A percentile compares a stretch with the other conserved stretches of the same genome.
phyloP scores from a whole-genome alignment of 2,888 invertebrate genomes.

The Drosophila paramelanica region DNA sequence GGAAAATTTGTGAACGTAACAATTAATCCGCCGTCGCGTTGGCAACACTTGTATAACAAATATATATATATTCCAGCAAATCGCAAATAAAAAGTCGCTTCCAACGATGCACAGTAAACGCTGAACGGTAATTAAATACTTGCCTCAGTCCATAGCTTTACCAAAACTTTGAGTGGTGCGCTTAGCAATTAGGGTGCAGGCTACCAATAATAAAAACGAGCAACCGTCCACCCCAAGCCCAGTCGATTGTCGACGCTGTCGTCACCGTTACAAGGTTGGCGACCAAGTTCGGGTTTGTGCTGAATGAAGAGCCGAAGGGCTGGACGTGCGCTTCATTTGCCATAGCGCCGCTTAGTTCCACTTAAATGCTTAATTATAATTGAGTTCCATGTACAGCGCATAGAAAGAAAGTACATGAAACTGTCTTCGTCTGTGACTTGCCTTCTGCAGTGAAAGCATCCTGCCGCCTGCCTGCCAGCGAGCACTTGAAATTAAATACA shows the following conservation, averaged over 20 bases:
- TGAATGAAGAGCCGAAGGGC: constrained; percentile 24
- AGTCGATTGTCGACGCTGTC: constrained; percentile 31
- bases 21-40: constrained; percentile 62
- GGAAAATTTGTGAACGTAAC: constrained; percentile 65
- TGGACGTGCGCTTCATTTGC: constrained; percentile 73
- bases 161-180: constrained; percentile 56
- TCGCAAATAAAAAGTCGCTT: constrained; percentile 36
- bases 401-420: constrained; percentile 35
- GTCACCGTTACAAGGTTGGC: constrained; percentile 40
- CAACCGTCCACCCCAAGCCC: constrained; percentile 13
- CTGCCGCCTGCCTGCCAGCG: constrained; percentile 22
- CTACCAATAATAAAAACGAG: constrained; percentile 64
- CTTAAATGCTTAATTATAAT: constrained; percentile 82
- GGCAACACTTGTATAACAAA: constrained; percentile 59
- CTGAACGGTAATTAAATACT: constrained; percentile 74
- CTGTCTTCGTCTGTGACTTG: constrained; percentile 34
- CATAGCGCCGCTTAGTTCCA: constrained; percentile 72
- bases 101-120: constrained; percentile 33
- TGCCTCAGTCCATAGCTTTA: constrained; percentile 22
- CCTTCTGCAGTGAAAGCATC: constrained; percentile 40
- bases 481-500: constrained; percentile 76
- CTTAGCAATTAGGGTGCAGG: constrained; percentile 69
- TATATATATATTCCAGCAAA: constrained; percentile 26
- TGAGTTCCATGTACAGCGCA: constrained; percentile 70
- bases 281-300: constrained; percentile 12